Evolutionary conservation across 2,888 invertebrate genomes (phyloP).

Genomic region (Archips crataeganus): DNA sequence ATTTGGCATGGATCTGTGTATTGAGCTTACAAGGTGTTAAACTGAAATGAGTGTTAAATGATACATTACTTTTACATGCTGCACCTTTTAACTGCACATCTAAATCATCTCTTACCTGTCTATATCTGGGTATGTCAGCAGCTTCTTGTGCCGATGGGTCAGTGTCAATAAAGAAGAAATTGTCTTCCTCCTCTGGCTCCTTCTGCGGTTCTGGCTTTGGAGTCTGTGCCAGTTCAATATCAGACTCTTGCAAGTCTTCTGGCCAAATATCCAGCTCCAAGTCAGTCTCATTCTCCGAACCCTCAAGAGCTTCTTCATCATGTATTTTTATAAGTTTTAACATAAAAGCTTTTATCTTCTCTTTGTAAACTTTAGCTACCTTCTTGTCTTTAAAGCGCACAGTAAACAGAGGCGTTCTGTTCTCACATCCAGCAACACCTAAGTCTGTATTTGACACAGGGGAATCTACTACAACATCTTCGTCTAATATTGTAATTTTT

Average conservation of each 20-base stretch:
- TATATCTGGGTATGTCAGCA: conserved; percentile 68
- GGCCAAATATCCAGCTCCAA: conserved; percentile 76
- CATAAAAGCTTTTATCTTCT: conserved; percentile 78
- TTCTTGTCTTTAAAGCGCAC: conserved; percentile 77
- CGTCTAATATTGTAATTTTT: conserved; percentile 65
- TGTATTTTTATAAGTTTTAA: conserved; percentile 71
- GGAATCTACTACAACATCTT: conserved; percentile 72
- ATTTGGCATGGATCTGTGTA: too few relatives aligned
- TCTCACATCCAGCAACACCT: conserved; percentile 73
- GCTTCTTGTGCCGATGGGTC: conserved; percentile 60
- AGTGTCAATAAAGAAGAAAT: conserved; percentile 77
- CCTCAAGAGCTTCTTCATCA: conserved; percentile 54
- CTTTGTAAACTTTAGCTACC: conserved; percentile 75
- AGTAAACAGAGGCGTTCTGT: conserved; percentile 72
- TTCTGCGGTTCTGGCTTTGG: conserved; percentile 36
- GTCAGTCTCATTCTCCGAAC: conserved; percentile 68
- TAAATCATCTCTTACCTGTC: conserved; percentile 58
- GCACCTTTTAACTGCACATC: too few relatives aligned
- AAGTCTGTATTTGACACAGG: conserved; percentile 67
- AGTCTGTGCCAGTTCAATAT: conserved; percentile 41
- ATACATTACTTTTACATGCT: too few relatives aligned
- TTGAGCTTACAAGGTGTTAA: too few relatives aligned
- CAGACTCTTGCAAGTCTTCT: conserved; percentile 65
- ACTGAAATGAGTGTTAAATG: too few relatives aligned
- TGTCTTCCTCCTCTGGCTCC: conserved; percentile 55